Percentiles rank a stretch among this genome's conserved stretches.
phyloP scores from a whole-genome alignment of 2,888 invertebrate species.

The Nipponacmea schrenckii region DNA sequence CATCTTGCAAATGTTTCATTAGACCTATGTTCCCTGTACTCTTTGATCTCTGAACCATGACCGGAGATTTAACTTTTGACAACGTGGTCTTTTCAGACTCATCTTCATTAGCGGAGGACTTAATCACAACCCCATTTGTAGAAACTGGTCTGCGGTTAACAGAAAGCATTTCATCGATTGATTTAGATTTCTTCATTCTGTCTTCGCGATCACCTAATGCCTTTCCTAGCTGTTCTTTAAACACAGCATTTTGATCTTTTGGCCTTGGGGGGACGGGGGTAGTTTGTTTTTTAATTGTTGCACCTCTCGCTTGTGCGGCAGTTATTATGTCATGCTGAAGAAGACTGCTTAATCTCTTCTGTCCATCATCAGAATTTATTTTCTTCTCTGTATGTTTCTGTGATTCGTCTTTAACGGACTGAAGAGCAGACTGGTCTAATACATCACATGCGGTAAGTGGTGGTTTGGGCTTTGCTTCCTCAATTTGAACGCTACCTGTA shows the following conservation, averaged over 20 bases:
- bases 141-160: conserved; percentile 5
- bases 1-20: background rate
- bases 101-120: background rate
- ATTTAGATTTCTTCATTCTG: conserved; percentile 28
- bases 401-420: background rate
- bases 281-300: conserved; percentile 33
- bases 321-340: conserved; percentile 55
- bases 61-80: conserved; percentile 2
- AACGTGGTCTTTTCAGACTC: conserved; percentile 8
- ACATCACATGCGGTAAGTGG: background rate
- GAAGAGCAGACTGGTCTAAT: background rate
- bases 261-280: conserved; percentile 44
- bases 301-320: conserved; percentile 45
- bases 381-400: background rate
- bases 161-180: conserved; percentile 1
- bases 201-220: conserved; percentile 42
- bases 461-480: background rate
- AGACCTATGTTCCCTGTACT: background rate
- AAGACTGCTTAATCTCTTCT: conserved; percentile 42
- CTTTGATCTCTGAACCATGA: conserved; percentile 8
- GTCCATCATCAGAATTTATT: background rate
- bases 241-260: conserved; percentile 48
- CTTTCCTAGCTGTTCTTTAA: conserved; percentile 48
- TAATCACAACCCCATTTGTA: conserved; percentile 19
- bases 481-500: background rate